Base-by-base conservation (phyloP, 2,797 vertebrate genomes). In the Pantherophis alleghaniensis region DNA sequence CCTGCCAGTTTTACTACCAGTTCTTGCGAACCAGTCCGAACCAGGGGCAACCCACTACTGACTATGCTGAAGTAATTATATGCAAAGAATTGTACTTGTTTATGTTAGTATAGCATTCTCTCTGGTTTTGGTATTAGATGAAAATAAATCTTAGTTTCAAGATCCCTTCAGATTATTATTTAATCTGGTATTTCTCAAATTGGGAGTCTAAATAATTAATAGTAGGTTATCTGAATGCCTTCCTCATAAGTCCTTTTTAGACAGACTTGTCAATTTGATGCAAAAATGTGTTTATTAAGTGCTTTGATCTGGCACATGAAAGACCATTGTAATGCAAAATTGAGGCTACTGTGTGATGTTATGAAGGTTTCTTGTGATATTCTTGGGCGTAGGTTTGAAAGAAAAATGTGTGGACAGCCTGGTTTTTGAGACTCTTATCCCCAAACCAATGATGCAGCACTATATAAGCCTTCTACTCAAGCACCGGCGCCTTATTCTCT, bases 371-470 rank as follows among this genome's bases (percentile, higher is more conserved):
- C 69, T 61, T 88, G 9, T 86, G 51, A 93, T 6, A 55, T 63
- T 91, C 59, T 92, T 92, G 37, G 63, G 6, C 37, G 42, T 96
- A 99, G 99, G 99, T 95, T 97, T 99, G 93, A 98, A 97, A 96
- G 99, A 99, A 96, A 99, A 99, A 95, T 98, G 98, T 0, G 98
- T 99, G 66, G 99, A 99, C 97, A 99, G 98, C 47, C 97, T 99
- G 95, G 99, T 99, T 95, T 99, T 99, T 0, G 99, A 99, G 97
- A 99, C 99, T 0, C 98, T 99, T 59, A 98, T 99, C 94, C 99
- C 99, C 69, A 99, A 99, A 97, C 99, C 99, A 74, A 99, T 99
- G 99, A 98, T 99, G 98, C 98, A 98, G 97, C 99, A 99, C 93
- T 99, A 99, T 96, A 99, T 99, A 96, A 98, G 99, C 95, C 98